phyloP scores from a whole-genome alignment of 1,140 invertebrate species.

The Ceratosolen fusciceps region DNA sequence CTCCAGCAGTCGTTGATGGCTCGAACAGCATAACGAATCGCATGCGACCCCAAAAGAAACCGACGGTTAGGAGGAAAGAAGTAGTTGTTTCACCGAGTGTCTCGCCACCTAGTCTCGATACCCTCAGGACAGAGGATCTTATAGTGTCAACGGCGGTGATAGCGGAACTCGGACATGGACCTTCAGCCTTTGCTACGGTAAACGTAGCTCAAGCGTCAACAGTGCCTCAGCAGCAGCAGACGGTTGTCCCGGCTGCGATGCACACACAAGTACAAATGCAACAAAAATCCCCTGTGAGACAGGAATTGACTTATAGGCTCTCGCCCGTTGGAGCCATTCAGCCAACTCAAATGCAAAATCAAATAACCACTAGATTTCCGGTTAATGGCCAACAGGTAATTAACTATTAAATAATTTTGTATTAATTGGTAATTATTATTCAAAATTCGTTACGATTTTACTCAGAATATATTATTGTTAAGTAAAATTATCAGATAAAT shows the following conservation, averaged over 20 bases:
- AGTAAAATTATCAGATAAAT: too few relatives aligned
- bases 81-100: conserved; percentile 55
- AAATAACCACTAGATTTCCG: conserved; percentile 61
- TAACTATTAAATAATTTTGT: too few relatives aligned
- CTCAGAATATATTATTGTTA: too few relatives aligned
- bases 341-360: conserved; percentile 60
- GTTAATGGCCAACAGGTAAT: conserved; percentile 66
- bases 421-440: too few relatives aligned
- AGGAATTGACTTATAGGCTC: conserved; percentile 63
- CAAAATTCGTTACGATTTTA: too few relatives aligned
- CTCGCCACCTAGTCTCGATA: conserved; percentile 65
- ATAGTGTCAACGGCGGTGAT: conserved; percentile 55
- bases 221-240: conserved; percentile 60
- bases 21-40: conserved; percentile 65
- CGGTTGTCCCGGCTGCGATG: conserved; percentile 47
- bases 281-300: conserved; percentile 67
- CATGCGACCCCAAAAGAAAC: conserved; percentile 69
- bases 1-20: conserved; percentile 70
- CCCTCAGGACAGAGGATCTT: conserved; percentile 65
- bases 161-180: conserved; percentile 58
- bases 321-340: background rate
- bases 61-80: conserved; percentile 68
- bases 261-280: conserved; percentile 67
- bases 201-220: conserved; percentile 66
- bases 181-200: conserved; percentile 66